Base-by-base conservation (phyloP, 2,113 vertebrate species). In the Pollimyrus isidori region DNA sequence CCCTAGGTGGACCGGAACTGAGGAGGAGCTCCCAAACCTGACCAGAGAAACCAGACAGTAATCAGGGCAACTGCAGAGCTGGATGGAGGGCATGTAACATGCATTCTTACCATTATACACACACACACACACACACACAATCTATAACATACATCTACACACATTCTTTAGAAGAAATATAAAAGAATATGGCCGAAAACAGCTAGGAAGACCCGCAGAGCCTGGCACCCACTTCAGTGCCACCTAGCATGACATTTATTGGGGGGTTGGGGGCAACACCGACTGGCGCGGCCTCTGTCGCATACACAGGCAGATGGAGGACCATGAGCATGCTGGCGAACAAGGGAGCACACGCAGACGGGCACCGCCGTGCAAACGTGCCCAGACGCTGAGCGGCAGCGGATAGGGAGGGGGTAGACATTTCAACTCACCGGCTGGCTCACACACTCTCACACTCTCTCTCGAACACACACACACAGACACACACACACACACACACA, bases 21-120 rank as follows among this genome's bases (percentile, higher is more conserved):
- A 46, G 91, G 73, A 99, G 92, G 92, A 92, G 95, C 91, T 98
- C 95, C 98, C 98, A 99, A 73, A 99, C 97, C 98, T 90, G 84
- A 87, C 26, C 62, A 50, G 30, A 58, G 86, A 19, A 87, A 52
- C 26, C 35, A n/a, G 52, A 62, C 53, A 9, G 10, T 26, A 26
- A 53, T 26, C 7, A 21, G 17, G 19, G 48, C n/a, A 58, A n/a
- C 23, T 50, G 23, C 7, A 0, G 1, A 7, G 9, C 10, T 30
- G 83, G 11, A 26, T 50, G 7, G 30, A 42, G 73, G 73, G 7
- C 73, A 30, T 23, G 39, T 42, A 6, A 92, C n/a, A 30, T 21
- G 52, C 48, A 39, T 1, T 89, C 85, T 53, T 35, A 35, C 50
- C 13, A 15, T 56, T 3, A 87, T 2, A 52, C n/a, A 87, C 2